Conservation (phyloP, 53 echinoderm and acorn worm species). For the Zoroaster sp. region DNA sequence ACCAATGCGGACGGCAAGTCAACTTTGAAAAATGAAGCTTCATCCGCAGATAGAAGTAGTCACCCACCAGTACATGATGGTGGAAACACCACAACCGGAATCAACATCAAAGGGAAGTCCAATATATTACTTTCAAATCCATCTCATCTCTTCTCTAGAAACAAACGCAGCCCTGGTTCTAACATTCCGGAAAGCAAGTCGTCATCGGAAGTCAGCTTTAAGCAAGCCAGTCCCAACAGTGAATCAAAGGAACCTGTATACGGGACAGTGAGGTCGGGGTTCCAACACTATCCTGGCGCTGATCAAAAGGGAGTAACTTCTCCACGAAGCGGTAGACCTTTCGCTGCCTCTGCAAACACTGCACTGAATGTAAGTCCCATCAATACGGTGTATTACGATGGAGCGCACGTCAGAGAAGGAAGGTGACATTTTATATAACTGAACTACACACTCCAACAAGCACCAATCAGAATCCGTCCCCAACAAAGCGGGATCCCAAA, state of each 20-base stretch:
- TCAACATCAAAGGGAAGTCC: not conserved
- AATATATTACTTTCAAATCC: not conserved
- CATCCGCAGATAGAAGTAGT: not conserved
- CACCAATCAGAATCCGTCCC: no score
- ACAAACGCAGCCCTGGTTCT: no score
- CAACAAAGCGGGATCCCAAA: no score
- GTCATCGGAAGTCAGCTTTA: not conserved
- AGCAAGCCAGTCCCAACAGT: not conserved
- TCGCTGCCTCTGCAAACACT: not conserved
- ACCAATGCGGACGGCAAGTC: not conserved
- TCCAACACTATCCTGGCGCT: not conserved
- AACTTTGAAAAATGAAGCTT: not conserved
- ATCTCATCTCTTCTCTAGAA: not conserved
- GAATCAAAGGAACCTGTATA: not conserved
- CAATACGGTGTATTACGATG: not conserved
- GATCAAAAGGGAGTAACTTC: not conserved
- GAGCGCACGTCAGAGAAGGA: constrained; percentile 14
- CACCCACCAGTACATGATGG: not conserved
- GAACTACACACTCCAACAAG: no score
- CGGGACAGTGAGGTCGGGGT: not conserved
- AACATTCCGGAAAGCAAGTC: no score
- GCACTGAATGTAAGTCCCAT: not conserved
- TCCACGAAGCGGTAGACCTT: not conserved
- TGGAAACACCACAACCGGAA: not conserved
- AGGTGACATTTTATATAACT: no score